These are phyloP conservation scores for Heterohyrax brucei DNA, from an alignment of 2,797 vertebrate species.

Conservation along the genomic window DNA sequence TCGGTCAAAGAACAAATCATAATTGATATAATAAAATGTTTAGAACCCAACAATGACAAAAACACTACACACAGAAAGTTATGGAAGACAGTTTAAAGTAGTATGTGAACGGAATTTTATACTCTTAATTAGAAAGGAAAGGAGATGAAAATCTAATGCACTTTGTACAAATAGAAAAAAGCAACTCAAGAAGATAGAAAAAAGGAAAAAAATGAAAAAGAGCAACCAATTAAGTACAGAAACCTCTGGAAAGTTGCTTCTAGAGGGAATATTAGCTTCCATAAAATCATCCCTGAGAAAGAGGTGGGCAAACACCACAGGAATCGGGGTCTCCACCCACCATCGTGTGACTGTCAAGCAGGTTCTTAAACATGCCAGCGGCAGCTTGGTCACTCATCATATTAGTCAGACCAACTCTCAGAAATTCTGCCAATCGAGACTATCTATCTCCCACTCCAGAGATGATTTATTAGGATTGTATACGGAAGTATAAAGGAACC, in stretches of 20 bases:
- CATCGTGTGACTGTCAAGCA: background rate
- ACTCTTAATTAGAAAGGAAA: conserved; percentile 56
- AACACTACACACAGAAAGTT: conserved; percentile 58
- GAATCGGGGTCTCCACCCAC: background rate
- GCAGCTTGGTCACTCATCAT: background rate
- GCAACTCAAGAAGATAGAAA: conserved; percentile 24
- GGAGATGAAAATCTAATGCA: conserved; percentile 56
- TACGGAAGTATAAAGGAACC: background rate
- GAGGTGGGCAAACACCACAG: background rate
- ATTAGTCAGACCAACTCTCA: background rate
- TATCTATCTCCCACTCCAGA: background rate
- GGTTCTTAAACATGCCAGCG: background rate
- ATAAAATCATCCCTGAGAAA: conserved; percentile 10
- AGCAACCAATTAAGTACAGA: conserved; percentile 50
- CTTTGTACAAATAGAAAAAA: conserved; percentile 18
- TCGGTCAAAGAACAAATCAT: conserved; percentile 68
- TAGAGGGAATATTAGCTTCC: background rate
- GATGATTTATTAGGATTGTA: background rate
- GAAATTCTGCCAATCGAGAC: background rate
- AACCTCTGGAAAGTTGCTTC: background rate
- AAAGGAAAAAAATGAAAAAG: conserved; percentile 37
- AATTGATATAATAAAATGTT: conserved; percentile 57
- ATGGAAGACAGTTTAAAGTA: conserved; percentile 12
- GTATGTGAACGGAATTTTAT: conserved; percentile 39
- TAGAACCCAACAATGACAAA: conserved; percentile 36